Evolutionary conservation across 1,140 invertebrate species (phyloP).

Genomic region (Gryllus bimaculatus): DNA sequence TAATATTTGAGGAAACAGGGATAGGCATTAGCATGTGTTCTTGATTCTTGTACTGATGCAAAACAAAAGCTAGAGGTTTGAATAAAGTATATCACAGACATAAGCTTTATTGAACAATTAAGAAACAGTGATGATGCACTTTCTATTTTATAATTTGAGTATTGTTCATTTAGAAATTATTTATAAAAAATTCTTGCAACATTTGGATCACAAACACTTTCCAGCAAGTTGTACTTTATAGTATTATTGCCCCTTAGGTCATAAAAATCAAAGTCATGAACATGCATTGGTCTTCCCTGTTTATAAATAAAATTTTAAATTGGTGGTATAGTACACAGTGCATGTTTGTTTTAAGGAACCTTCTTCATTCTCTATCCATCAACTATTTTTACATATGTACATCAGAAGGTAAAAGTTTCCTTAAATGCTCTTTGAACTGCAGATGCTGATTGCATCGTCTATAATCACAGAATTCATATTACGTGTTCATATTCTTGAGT

Average conservation of each 20-base stretch:
- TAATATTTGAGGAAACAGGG: background rate
- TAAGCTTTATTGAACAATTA: background rate
- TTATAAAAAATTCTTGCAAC: no score
- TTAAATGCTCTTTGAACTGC: no score
- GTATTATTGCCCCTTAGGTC: background rate
- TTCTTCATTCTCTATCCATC: background rate
- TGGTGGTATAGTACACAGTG: background rate
- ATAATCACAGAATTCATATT: no score
- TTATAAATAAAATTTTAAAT: background rate
- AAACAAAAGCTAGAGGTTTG: background rate
- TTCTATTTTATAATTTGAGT: background rate
- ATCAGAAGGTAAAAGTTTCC: no score
- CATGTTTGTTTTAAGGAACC: background rate
- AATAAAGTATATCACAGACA: background rate
- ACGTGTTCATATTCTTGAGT: no score
- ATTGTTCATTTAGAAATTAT: background rate
- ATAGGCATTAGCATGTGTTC: slow-evolving; percentile 4
- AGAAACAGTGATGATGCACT: background rate
- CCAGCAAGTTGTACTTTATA: background rate
- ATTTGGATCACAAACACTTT: background rate
- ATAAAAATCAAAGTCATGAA: background rate
- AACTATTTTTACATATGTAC: no score
- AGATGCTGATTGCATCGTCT: no score
- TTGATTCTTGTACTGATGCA: background rate
- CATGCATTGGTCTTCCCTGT: slow-evolving; percentile 3